These are phyloP conservation scores for Ceratina australensis DNA, from an alignment of 1,140 invertebrate species.

Conservation along the genomic window DNA sequence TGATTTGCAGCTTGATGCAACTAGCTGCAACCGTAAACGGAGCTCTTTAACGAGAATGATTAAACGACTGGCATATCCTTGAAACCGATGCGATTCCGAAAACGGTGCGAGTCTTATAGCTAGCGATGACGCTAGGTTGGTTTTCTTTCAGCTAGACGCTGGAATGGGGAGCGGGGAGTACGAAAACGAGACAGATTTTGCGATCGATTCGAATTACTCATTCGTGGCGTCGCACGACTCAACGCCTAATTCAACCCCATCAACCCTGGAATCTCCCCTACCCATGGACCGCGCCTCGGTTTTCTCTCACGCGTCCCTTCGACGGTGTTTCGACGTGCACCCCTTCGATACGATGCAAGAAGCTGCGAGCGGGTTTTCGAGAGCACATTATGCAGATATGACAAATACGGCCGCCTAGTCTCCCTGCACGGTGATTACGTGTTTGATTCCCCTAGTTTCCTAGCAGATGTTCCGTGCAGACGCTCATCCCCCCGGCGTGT, in stretches of 20 bases:
- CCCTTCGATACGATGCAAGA: constrained; percentile 13
- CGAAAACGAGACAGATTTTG: constrained; percentile 47
- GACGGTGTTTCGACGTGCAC: background rate
- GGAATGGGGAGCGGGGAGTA: background rate
- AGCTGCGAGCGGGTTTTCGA: constrained; percentile 16
- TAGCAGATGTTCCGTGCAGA: constrained; percentile 10
- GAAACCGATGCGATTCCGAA: background rate
- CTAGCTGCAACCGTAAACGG: background rate
- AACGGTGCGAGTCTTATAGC: constrained; percentile 13
- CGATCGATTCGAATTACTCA: constrained; percentile 56
- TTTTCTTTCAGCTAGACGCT: constrained; percentile 12
- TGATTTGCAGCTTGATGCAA: no score
- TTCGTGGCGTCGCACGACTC: constrained; percentile 43
- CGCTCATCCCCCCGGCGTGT: background rate
- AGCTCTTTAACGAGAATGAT: background rate
- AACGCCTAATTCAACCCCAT: constrained; percentile 52
- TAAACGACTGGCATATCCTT: constrained; percentile 1
- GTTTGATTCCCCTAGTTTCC: constrained; percentile 29
- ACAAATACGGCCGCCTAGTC: constrained; percentile 11
- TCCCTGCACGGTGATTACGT: constrained; percentile 14
- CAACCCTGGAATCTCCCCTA: background rate
- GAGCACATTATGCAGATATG: constrained; percentile 25
- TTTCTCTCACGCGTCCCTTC: background rate
- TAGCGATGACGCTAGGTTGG: constrained; percentile 34
- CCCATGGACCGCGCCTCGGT: background rate